Base-by-base conservation (phyloP, 2,888 invertebrate species). In the Phrixothrix hirtus region DNA sequence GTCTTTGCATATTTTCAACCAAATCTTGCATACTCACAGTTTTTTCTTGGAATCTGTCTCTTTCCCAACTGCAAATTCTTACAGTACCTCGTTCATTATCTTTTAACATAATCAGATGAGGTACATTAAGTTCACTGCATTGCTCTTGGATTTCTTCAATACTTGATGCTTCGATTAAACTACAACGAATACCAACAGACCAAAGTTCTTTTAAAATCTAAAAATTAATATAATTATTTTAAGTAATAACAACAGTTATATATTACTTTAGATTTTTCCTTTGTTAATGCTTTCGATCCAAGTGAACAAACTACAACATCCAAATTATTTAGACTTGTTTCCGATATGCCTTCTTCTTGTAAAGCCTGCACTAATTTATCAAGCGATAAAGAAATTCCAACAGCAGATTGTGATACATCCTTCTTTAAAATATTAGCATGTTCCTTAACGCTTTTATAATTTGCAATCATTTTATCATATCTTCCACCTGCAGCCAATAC, bases 401-500 rank as follows among this genome's bases (percentile, higher is more conserved):
- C 90, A 0, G 89, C 92, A 21, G 78, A 79, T 59, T 82, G 82
- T 17, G 62, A 56, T 12, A 68, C 52, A 45, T 68, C 70, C 46
- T 62, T 66, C 15, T 57, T 61, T 4, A 55, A 41, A 53, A 67
- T 64, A 49, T 62, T 67, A 1, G 66, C 68, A 39, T 68, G 65
- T 25, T 68, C 68, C 49, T 70, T 62, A 11, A 68, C 76, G 57
- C 80, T 83, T 76, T 87, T 83, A 66, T 87, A 88, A 41, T 84
- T 83, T 42, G 82, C 78, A 9, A 96, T 81, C 78, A 95, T 81
- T 6, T 82, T 82, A 73, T 96, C 94, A 65, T 95, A 97, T 62
- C 95, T 83, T 27, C 95, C 95, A 0, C 96, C 96, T 4, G 86
- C 88, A 0, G 95, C 95, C 31, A 96, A 79, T 0, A 94, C 84